Percentiles rank a stretch among this genome's conserved stretches.
Evolutionary conservation across 2,797 vertebrate genomes (phyloP).

Genomic region (Parambassis ranga): DNA sequence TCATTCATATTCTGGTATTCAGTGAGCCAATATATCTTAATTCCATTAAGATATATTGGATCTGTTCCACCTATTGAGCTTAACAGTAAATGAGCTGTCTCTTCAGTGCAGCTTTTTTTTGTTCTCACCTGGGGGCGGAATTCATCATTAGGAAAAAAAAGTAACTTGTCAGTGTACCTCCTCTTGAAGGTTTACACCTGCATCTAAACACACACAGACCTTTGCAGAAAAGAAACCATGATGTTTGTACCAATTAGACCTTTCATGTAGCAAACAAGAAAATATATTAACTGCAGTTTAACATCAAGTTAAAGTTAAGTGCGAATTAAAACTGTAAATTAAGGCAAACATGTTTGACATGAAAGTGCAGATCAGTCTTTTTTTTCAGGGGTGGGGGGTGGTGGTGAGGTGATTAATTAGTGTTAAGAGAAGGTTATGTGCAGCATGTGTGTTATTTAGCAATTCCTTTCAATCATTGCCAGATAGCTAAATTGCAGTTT

Average conservation of each 20-base stretch:
- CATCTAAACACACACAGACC: constrained; percentile 32
- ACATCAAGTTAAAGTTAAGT: neutral
- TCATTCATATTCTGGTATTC: constrained; percentile 5
- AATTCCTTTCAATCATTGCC: constrained; percentile 46
- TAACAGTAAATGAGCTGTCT: neutral
- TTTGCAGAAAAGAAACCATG: neutral
- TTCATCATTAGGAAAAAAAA: constrained; percentile 24
- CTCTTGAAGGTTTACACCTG: constrained; percentile 28
- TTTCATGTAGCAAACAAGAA: constrained; percentile 10
- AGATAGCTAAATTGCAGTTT: constrained; percentile 49
- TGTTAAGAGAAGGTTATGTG: constrained; percentile 28
- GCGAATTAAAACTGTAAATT: constrained; percentile 10
- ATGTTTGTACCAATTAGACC: constrained; percentile 12
- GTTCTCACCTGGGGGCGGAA: neutral
- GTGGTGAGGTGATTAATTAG: constrained; percentile 29
- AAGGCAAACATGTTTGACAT: neutral
- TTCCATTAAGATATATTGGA: neutral
- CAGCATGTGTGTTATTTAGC: constrained; percentile 32
- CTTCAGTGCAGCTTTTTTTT: neutral
- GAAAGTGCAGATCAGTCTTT: constrained; percentile 12
- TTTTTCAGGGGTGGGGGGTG: no score
- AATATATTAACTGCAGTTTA: constrained; percentile 3
- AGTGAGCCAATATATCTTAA: constrained; percentile 1
- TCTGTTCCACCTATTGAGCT: neutral
- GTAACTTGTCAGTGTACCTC: constrained; percentile 2